phyloP scores from a whole-genome alignment of 1,140 invertebrate genomes.

The Dendrolimus punctatus region DNA sequence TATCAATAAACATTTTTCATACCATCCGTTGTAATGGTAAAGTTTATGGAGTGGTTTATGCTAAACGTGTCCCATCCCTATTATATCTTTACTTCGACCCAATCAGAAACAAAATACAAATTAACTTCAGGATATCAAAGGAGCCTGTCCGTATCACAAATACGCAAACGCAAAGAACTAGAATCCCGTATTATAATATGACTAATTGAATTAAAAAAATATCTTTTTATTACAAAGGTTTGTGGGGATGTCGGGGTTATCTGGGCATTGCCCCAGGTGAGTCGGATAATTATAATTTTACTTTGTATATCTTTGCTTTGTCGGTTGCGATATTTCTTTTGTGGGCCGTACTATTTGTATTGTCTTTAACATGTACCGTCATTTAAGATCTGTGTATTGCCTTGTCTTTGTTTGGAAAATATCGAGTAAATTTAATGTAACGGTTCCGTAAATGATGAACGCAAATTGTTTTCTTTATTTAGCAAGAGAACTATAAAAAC shows the following conservation, averaged over 20 bases:
- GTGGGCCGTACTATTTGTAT: constrained; percentile 28
- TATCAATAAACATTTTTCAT: too few species aligned
- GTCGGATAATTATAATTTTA: constrained; percentile 43
- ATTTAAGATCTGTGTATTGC: constrained; percentile 6
- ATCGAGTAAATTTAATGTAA: too few species aligned
- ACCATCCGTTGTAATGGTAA: too few species aligned
- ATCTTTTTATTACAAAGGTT: constrained; percentile 36
- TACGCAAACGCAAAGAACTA: not conserved
- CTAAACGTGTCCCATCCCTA: too few species aligned
- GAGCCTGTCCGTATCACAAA: constrained; percentile 7
- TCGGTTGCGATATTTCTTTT: constrained; percentile 28
- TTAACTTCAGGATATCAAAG: constrained; percentile 1
- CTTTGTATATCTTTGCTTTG: constrained; percentile 36
- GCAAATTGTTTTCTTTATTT: too few species aligned
- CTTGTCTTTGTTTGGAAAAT: not conserved
- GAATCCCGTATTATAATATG: constrained; percentile 20
- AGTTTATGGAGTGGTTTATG: too few species aligned
- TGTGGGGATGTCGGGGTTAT: constrained; percentile 16
- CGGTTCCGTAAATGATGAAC: too few species aligned
- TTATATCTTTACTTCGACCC: too few species aligned
- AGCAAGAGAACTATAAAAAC: too few species aligned
- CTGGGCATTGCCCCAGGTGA: constrained; percentile 24
- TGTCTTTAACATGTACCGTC: constrained; percentile 40
- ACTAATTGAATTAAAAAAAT: constrained; percentile 50
- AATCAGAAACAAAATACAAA: not conserved